Conservation (phyloP, 2,113 vertebrate genomes). For the Sitta europaea region DNA sequence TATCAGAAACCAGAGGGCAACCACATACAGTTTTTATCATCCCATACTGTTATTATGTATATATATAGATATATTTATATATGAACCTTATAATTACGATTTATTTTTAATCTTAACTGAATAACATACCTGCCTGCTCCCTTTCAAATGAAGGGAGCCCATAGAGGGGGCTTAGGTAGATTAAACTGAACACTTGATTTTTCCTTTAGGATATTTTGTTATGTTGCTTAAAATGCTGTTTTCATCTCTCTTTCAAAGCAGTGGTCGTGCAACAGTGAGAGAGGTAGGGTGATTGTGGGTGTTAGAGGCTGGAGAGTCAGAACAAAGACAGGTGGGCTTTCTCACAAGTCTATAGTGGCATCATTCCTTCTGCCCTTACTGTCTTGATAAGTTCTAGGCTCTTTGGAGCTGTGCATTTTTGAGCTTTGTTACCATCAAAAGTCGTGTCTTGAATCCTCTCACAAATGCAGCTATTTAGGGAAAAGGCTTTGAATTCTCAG, state of each 20-base stretch:
- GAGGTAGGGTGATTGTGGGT: background rate
- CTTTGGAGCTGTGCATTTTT: background rate
- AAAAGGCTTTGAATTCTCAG: background rate
- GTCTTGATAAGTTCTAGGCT: background rate
- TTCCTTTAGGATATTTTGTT: background rate
- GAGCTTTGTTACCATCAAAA: background rate
- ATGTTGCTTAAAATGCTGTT: background rate
- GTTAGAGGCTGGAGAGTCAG: background rate
- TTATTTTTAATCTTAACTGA: conserved; percentile 28
- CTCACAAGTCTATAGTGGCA: background rate
- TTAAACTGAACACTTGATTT: background rate
- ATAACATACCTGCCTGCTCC: background rate
- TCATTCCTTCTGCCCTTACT: background rate
- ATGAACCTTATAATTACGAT: background rate
- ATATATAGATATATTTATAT: background rate
- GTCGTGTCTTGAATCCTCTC: background rate
- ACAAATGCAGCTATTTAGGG: background rate
- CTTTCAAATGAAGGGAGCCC: background rate
- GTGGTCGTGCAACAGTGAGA: background rate
- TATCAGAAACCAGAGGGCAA: conserved; percentile 18
- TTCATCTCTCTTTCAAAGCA: background rate
- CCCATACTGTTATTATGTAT: background rate
- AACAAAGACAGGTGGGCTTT: background rate
- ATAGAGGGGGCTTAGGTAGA: background rate
- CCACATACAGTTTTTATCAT: background rate